Conservation (phyloP, 2,113 vertebrate species). For the Clinocottus analis region DNA sequence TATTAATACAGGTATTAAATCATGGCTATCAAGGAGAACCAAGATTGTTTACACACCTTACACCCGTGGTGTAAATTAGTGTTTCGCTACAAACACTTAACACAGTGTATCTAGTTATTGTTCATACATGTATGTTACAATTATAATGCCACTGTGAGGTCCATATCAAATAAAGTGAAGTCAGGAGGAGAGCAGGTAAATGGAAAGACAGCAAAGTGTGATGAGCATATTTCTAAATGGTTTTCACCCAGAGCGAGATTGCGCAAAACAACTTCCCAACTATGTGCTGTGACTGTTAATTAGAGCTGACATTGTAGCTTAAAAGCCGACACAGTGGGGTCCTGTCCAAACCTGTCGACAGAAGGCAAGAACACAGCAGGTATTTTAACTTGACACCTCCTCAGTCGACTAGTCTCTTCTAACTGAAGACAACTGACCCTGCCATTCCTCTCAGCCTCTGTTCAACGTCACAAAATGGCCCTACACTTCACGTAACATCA, state of each 20-base stretch:
- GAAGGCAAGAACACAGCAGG: slow-evolving; percentile 33
- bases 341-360: slow-evolving; percentile 54
- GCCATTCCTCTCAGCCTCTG: slow-evolving; percentile 39
- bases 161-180: no score
- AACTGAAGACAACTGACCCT: slow-evolving; percentile 26
- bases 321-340: slow-evolving; percentile 1
- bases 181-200: background rate
- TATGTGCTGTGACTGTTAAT: background rate
- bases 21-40: no score
- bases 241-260: background rate
- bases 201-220: background rate
- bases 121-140: no score
- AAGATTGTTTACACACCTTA: no score
- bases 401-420: slow-evolving; percentile 1
- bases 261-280: background rate
- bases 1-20: no score
- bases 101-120: no score
- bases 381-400: slow-evolving; percentile 33
- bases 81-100: no score
- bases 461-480: slow-evolving; percentile 26
- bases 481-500: slow-evolving; percentile 24
- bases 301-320: slow-evolving; percentile 24
- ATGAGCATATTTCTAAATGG: background rate
- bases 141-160: no score
- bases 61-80: no score